Percentiles rank a stretch among this genome's conserved stretches.
These are phyloP conservation scores for Sporophila hypoxantha DNA, from an alignment of 2,113 vertebrate species.

Conservation along the genomic window DNA sequence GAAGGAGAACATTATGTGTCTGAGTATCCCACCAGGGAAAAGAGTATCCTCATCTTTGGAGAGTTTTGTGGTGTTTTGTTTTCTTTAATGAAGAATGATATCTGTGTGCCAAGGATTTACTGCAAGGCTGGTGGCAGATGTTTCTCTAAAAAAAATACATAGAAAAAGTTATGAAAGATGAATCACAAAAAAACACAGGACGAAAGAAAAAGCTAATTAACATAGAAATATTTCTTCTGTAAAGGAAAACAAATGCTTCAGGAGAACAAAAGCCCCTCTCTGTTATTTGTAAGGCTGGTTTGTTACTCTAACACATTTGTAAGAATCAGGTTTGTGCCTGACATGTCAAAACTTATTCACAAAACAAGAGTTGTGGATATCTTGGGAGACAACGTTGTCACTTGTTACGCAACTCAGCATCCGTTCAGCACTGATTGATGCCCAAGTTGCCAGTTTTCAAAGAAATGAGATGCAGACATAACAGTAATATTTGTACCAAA, in stretches of 20 bases:
- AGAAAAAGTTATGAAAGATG: background rate
- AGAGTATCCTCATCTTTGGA: conserved; percentile 45
- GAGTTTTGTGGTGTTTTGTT: conserved; percentile 35
- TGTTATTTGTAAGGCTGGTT: conserved; percentile 34
- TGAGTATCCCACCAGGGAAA: conserved; percentile 64
- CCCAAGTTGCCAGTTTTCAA: conserved; percentile 68
- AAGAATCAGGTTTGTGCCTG: conserved; percentile 58
- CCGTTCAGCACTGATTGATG: conserved; percentile 73
- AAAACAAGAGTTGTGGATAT: conserved; percentile 57
- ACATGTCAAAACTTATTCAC: conserved; percentile 76
- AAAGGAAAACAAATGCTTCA: conserved; percentile 15
- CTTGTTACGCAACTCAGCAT: conserved; percentile 69
- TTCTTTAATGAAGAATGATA: conserved; percentile 64
- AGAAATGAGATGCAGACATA: conserved; percentile 64
- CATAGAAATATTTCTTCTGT: conserved; percentile 37
- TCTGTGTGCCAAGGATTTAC: conserved; percentile 45
- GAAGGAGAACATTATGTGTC: conserved; percentile 67
- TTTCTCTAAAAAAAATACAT: conserved; percentile 24
- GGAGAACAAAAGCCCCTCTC: conserved; percentile 20
- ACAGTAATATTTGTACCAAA: conserved; percentile 66
- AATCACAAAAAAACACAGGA: conserved; percentile 30
- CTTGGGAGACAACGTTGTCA: conserved; percentile 67
- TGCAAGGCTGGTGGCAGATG: conserved; percentile 45
- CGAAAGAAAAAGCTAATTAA: conserved; percentile 54
- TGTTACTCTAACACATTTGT: conserved; percentile 51